Conservation (phyloP, 2,113 vertebrate genomes). For the Hippocampus zosterae region DNA sequence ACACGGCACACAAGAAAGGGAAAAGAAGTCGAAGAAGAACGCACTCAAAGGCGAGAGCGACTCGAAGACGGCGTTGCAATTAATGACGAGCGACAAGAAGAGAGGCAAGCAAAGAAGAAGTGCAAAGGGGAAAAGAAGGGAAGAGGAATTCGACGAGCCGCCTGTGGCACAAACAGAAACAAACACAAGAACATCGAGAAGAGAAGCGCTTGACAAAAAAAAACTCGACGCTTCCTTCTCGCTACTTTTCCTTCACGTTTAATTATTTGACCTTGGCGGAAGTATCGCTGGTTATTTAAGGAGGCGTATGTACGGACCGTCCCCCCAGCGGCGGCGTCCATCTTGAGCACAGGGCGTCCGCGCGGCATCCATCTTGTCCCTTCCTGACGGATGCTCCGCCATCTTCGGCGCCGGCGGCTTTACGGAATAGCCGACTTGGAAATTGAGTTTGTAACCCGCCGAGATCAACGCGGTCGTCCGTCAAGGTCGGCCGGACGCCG, state of each 20-base stretch:
- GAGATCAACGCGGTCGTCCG: not conserved
- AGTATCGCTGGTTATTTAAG: not conserved
- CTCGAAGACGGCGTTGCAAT: not conserved
- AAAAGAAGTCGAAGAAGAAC: not conserved
- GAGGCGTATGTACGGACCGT: not conserved
- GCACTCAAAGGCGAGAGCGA: not conserved
- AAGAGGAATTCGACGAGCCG: conserved; percentile 19
- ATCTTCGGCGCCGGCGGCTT: conserved; percentile 51
- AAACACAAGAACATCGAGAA: too few species aligned
- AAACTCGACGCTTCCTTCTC: too few species aligned
- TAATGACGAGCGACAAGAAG: not conserved
- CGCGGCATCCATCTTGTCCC: not conserved
- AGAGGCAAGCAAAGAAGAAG: not conserved
- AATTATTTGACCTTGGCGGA: not conserved
- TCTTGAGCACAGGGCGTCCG: not conserved
- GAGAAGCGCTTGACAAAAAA: not conserved
- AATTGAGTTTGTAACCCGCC: conserved; percentile 55
- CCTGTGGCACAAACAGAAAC: too few species aligned
- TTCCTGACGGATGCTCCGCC: conserved; percentile 21
- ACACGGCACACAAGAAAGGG: not conserved
- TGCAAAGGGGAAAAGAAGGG: not conserved
- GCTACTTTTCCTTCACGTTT: not conserved
- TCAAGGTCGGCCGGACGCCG: not conserved
- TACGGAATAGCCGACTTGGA: conserved; percentile 54
- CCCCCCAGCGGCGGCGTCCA: not conserved